Evolutionary conservation across 2,888 invertebrate species (phyloP), one percentile per base, ranked within the genome.

Genomic region (Polia nebulosa): DNA sequence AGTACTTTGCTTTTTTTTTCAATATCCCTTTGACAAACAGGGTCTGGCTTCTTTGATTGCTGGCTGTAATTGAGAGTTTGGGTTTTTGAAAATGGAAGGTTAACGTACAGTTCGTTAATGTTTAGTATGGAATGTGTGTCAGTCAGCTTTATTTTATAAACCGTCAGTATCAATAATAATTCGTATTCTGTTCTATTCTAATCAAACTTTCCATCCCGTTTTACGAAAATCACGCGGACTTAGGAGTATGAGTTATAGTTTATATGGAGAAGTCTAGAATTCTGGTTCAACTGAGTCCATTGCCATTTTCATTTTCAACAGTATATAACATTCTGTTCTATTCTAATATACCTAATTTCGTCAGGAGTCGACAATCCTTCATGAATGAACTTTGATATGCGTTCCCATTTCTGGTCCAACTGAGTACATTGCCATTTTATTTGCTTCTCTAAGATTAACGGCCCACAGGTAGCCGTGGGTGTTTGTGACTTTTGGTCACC

Each of bases 1-100:
- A 49, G 59, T 85, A 85, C 84, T 84, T 83, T 62, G 70, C n/a
- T 79, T 80, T 72, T 79, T 77, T 78, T 83, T 81, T 81, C 76
- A 76, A 87, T 81, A 83, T 84, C 60, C 73, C 71, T 85, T 81
- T 84, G 53, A 78, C 71, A 72, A 70, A 79, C 63, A 71, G 57
- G 49, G 69, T 68, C 82, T 58, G 29, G 47, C 34, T 47, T 63
- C 32, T 61, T 49, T 53, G 7, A 27, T 55, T 61, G 9, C 51
- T 32, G 56, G 41, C n/a, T 66, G 22, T 22, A 45, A 22, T 67
- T 17, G 41, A 53, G 25, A 13, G 11, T 53, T 41, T 25, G 9
- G 1, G 27, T 56, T 55, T 55, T 45, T 45, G 11, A 29, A 57
- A 36, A 29, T 57, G 11, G 22, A 45, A 68, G 1, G 15, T 17